phyloP scores from a whole-genome alignment of 2,888 invertebrate species.

The Argynnis bischoffii region DNA sequence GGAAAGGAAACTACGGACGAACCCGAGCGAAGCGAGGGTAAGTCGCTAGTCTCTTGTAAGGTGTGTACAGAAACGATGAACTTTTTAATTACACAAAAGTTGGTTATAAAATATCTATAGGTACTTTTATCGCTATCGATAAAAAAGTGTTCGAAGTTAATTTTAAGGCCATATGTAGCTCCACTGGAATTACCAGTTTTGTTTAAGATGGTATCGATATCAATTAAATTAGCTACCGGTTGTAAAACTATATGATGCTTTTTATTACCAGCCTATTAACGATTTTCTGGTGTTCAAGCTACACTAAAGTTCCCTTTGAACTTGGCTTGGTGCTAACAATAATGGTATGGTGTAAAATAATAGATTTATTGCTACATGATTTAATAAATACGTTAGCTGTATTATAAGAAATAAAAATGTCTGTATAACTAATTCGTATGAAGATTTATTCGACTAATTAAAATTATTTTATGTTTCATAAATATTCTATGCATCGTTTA shows the following conservation, averaged over 20 bases:
- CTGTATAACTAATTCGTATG: conserved; percentile 14
- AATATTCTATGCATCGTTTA: conserved; percentile 10
- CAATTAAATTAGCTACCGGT: conserved; percentile 42
- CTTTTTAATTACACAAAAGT: conserved; percentile 8
- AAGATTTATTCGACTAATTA: conserved; percentile 8
- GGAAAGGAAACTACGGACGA: no score
- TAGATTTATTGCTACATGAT: conserved; percentile 20
- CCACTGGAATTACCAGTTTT: conserved; percentile 27
- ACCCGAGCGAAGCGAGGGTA: no score
- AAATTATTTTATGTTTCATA: conserved; percentile 10
- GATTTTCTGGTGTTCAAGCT: conserved; percentile 26
- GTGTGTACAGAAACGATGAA: conserved; percentile 10
- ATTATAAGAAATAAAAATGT: conserved; percentile 9
- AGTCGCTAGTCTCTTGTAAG: background rate
- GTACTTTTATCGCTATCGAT: conserved; percentile 13
- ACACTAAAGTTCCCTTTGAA: conserved; percentile 16
- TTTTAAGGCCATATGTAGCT: conserved; percentile 12
- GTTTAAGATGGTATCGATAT: conserved; percentile 35
- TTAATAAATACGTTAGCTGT: conserved; percentile 11
- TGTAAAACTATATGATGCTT: conserved; percentile 35
- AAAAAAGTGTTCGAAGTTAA: conserved; percentile 13
- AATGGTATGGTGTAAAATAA: conserved; percentile 5
- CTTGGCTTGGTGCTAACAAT: conserved; percentile 12
- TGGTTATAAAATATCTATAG: conserved; percentile 1
- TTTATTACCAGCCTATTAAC: conserved; percentile 31